Base-by-base conservation (phyloP, 2,888 invertebrate genomes). In the Minunthozetes semirufus region DNA sequence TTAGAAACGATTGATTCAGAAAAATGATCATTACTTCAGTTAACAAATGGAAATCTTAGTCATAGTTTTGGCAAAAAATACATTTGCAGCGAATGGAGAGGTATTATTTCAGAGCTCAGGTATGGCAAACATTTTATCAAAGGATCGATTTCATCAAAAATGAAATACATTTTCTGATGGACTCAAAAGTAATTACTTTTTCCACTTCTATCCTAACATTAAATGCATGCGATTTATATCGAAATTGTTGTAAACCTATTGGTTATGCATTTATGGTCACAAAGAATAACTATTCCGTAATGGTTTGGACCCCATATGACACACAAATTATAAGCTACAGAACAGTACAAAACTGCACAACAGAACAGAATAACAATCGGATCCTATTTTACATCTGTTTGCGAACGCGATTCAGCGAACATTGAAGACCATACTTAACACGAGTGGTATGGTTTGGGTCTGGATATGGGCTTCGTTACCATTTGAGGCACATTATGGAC, bases 341-440 rank as follows among this genome's bases (percentile, higher is more conserved):
- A 38, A 38, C 68, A 63, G 63, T 22, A 15, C 19, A 46, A 11
- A n/a, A n/a, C n/a, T n/a, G n/a, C n/a, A n/a, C n/a, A n/a, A n/a
- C n/a, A n/a, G n/a, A n/a, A n/a, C n/a, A n/a, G n/a, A n/a, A n/a
- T n/a, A n/a, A n/a, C n/a, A 38, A 42, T 68, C 42, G 13, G 68
- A 68, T n/a, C 46, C 19, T 68, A 68, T 42, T 19, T 46, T 68
- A 46, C 68, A 68, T 68, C 68, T 68, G 68, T 46, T 68, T 68
- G 63, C 63, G 33, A 63, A 33, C 25, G 9, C 56, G 56, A 56
- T 25, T 33, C 33, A 63, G 3, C 33, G 4, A 63, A 63, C 33
- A 33, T 25, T 33, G 29, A 11, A 27, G 53, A n/a, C 6, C 19
- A 63, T 63, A 63, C 38, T 63, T 63, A 63, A 33, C n/a, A 25